Percentiles rank a stretch among this genome's conserved stretches.
Conservation (phyloP, 2,797 vertebrate species). For the Halcyon badia region DNA sequence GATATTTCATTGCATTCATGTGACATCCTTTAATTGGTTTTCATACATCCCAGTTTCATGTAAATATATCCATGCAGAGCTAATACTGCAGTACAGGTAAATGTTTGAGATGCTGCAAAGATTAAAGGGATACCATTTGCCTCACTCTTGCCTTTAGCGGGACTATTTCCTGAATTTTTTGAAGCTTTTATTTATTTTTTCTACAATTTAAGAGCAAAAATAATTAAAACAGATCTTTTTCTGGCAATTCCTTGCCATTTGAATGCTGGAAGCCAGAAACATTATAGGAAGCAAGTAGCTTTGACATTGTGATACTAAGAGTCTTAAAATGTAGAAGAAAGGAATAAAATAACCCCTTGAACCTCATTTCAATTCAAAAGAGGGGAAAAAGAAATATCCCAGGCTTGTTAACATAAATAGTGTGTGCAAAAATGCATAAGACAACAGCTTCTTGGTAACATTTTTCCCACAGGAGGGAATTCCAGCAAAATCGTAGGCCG, state of each 20-base stretch:
- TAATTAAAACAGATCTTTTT: conserved; percentile 11
- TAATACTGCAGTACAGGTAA: conserved; percentile 5
- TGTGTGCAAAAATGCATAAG: conserved; percentile 66
- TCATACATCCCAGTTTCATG: conserved; percentile 35
- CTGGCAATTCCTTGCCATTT: neutral
- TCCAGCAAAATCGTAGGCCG: conserved; percentile 47
- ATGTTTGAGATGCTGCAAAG: conserved; percentile 39
- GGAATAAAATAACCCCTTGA: conserved; percentile 22
- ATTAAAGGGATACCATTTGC: conserved; percentile 47
- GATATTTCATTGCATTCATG: conserved; percentile 25
- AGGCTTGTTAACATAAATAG: conserved; percentile 65
- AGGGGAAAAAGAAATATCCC: neutral
- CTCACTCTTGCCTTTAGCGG: conserved; percentile 55
- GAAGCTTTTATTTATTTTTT: neutral
- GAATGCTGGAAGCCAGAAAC: neutral
- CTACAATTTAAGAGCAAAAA: conserved; percentile 39
- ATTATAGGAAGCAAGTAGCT: neutral
- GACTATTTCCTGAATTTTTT: conserved; percentile 27
- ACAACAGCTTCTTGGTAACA: conserved; percentile 65
- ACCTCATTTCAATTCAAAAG: conserved; percentile 33
- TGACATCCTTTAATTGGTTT: conserved; percentile 41
- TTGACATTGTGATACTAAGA: conserved; percentile 16
- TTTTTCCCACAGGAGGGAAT: conserved; percentile 64
- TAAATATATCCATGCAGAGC: conserved; percentile 28
- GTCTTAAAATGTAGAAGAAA: conserved; percentile 34